Conservation (phyloP, 1,140 invertebrate species). For the Delia radicum region DNA sequence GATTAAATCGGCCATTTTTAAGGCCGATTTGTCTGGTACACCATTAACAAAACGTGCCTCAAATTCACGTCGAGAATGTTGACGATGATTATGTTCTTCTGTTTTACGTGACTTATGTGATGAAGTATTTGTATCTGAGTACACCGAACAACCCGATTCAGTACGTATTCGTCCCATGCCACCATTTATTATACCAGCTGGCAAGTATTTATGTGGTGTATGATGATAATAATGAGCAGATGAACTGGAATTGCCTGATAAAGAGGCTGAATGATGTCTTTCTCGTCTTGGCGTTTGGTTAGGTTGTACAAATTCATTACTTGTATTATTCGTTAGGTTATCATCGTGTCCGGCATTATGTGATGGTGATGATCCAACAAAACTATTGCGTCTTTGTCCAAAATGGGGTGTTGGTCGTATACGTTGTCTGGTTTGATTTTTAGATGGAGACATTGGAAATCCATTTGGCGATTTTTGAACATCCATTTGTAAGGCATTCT, state of each 20-base stretch:
- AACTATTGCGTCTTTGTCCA: constrained; percentile 58
- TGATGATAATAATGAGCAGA: neutral
- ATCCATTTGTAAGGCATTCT: constrained; percentile 52
- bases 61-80: constrained; percentile 61
- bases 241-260: constrained; percentile 12
- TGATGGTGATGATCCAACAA: constrained; percentile 37
- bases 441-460: constrained; percentile 45
- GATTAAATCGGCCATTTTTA: constrained; percentile 89
- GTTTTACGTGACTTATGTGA: constrained; percentile 37
- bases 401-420: constrained; percentile 42
- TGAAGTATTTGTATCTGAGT: constrained; percentile 37
- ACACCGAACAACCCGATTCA: constrained; percentile 55
- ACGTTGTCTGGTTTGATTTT: constrained; percentile 37
- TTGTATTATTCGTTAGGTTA: neutral
- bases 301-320: neutral
- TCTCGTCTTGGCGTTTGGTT: constrained; percentile 40
- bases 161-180: constrained; percentile 51
- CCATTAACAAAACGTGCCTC: constrained; percentile 60
- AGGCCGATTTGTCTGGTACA: constrained; percentile 65
- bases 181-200: constrained; percentile 37
- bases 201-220: constrained; percentile 37
- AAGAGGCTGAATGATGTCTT: constrained; percentile 30
- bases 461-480: constrained; percentile 37
- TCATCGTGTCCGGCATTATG: neutral
- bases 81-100: constrained; percentile 38